Percentiles rank a stretch among this genome's conserved stretches.
phyloP scores from a whole-genome alignment of 2,113 vertebrate species.

The Martes martes region DNA sequence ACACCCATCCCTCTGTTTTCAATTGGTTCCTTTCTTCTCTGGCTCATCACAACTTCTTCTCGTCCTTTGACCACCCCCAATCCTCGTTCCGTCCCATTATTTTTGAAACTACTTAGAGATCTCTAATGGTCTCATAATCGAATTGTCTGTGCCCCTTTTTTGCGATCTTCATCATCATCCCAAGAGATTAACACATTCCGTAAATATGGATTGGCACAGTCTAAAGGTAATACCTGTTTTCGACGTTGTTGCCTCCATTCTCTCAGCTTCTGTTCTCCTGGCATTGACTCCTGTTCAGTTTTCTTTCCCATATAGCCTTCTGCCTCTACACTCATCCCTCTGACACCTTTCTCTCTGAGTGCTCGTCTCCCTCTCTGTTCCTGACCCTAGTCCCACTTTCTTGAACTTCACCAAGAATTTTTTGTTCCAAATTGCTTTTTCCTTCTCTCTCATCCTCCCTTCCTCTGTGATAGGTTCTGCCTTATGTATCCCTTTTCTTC shows the following conservation, averaged over 20 bases:
- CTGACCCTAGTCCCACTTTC: not conserved
- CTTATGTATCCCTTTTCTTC: not conserved
- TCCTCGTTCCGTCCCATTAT: not conserved
- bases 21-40: not conserved
- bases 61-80: not conserved
- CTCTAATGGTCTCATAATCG: not conserved
- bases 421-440: not conserved
- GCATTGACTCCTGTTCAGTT: not conserved
- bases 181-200: not conserved
- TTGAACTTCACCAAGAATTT: not conserved
- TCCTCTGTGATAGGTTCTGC: not conserved
- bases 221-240: not conserved
- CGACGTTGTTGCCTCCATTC: not conserved
- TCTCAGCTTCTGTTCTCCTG: not conserved
- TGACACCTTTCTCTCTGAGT: not conserved
- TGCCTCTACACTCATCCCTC: not conserved
- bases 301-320: not conserved
- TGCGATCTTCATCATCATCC: not conserved
- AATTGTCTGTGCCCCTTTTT: not conserved
- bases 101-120: not conserved
- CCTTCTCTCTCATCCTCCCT: not conserved
- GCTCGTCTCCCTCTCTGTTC: too few relatives aligned
- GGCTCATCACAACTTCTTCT: not conserved
- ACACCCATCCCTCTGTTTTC: not conserved
- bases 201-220: not conserved